Conservation (phyloP, 53 echinoderm and acorn worm species). For the Astropecten irregularis region DNA sequence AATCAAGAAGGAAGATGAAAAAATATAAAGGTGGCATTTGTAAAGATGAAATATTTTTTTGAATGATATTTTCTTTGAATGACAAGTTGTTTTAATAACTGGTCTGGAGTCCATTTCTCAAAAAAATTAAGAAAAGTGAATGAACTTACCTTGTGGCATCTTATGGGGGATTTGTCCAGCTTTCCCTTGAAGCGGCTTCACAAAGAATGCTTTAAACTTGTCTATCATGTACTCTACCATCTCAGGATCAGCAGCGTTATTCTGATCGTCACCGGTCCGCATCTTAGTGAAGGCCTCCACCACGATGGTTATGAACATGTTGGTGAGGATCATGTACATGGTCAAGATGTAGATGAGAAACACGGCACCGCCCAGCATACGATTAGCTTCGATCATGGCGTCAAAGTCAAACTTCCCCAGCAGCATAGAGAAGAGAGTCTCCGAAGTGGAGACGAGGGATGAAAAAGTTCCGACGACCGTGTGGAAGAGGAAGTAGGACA, state of each 20-base stretch:
- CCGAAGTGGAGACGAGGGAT: conserved; percentile 53
- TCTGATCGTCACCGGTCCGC: neutral
- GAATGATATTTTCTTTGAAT: no score
- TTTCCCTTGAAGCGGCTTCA: no score
- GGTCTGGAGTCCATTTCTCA: no score
- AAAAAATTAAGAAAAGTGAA: no score
- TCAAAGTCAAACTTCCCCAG: conserved; percentile 77
- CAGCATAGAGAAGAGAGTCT: conserved; percentile 76
- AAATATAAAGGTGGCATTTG: no score
- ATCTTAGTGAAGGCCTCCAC: conserved; percentile 68
- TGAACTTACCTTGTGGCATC: no score
- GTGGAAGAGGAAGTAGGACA: conserved; percentile 69
- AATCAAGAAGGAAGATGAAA: no score
- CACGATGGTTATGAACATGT: conserved; percentile 85
- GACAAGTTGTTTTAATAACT: no score
- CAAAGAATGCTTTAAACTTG: conserved; percentile 57
- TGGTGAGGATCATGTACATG: conserved; percentile 71
- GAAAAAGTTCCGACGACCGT: conserved; percentile 39
- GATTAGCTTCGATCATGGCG: conserved; percentile 57
- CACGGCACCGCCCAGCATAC: conserved; percentile 60
- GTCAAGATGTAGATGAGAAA: conserved; percentile 71
- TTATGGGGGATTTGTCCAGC: no score
- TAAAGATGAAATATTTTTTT: no score
- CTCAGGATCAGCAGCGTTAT: conserved; percentile 30
- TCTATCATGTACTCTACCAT: conserved; percentile 61